Conservation (phyloP, 1,140 invertebrate genomes). For the Drosophila tristis region DNA sequence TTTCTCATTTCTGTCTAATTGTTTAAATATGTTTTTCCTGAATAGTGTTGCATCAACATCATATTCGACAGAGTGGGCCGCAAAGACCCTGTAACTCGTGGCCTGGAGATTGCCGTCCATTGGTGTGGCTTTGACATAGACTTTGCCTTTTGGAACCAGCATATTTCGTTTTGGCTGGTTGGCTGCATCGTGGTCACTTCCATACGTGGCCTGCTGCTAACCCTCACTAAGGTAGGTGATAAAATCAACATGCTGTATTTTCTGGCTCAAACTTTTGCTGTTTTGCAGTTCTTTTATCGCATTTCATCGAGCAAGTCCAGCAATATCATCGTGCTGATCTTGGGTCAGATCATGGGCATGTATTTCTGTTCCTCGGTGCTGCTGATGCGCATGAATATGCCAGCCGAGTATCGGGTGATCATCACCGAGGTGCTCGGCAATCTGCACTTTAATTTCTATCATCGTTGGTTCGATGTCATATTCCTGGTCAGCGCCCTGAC, state of each 20-base stretch:
- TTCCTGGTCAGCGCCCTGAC: constrained; percentile 98
- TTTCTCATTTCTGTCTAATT: background rate
- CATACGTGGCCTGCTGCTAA: constrained; percentile 97
- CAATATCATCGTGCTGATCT: constrained; percentile 97
- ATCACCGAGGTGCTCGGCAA: constrained; percentile 99
- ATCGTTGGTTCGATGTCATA: constrained; percentile 99
- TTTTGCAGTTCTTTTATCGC: constrained; percentile 97
- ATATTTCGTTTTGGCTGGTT: constrained; percentile 98
- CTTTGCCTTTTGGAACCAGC: constrained; percentile 99
- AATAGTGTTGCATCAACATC: constrained; percentile 97
- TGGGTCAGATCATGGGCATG: constrained; percentile 99
- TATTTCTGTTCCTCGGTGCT: constrained; percentile 99
- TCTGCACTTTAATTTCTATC: constrained; percentile 99
- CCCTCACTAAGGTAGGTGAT: constrained; percentile 95
- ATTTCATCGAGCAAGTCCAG: constrained; percentile 99
- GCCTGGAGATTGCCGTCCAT: constrained; percentile 98
- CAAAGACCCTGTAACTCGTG: constrained; percentile 98
- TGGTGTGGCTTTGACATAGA: constrained; percentile 99
- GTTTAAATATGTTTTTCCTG: constrained; percentile 47
- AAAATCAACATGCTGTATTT: background rate
- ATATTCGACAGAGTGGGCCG: constrained; percentile 99
- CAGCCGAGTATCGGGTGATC: constrained; percentile 97
- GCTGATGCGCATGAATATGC: constrained; percentile 99
- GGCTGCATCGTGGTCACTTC: constrained; percentile 99
- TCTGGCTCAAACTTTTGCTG: background rate